Conservation (phyloP, 2,113 vertebrate genomes). For the Seriola rivoliana region DNA sequence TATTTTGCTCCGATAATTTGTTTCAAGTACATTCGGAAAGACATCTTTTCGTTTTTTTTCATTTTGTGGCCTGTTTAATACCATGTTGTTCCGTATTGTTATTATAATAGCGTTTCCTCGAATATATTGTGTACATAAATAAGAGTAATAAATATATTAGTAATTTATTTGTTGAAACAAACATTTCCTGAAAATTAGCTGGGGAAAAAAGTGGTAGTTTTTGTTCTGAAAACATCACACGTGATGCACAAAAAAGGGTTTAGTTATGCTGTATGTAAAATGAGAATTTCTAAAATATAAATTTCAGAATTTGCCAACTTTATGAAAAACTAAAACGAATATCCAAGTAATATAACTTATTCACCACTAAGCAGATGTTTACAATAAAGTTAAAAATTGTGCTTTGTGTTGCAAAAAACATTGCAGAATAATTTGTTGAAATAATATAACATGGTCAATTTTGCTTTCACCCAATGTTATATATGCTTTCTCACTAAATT, state of each 20-base stretch:
- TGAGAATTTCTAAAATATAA: not conserved
- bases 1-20: not conserved
- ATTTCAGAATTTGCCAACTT: not conserved
- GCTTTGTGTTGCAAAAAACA: not conserved
- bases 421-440: not conserved
- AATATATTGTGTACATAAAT: not conserved
- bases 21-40: not conserved
- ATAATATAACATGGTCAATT: not conserved
- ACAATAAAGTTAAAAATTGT: not conserved
- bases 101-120: too few relatives aligned
- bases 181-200: not conserved
- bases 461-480: not conserved
- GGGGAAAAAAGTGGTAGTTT: too few relatives aligned
- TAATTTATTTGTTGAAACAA: not conserved
- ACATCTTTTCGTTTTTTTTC: not conserved
- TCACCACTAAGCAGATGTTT: not conserved
- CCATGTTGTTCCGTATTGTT: not conserved
- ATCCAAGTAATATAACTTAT: not conserved
- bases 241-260: not conserved
- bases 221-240: too few relatives aligned
- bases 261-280: not conserved
- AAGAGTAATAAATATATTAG: not conserved
- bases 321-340: not conserved
- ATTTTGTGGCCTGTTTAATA: not conserved
- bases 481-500: not conserved